phyloP scores from a whole-genome alignment of 2,113 vertebrate genomes.

The Scomber colias region DNA sequence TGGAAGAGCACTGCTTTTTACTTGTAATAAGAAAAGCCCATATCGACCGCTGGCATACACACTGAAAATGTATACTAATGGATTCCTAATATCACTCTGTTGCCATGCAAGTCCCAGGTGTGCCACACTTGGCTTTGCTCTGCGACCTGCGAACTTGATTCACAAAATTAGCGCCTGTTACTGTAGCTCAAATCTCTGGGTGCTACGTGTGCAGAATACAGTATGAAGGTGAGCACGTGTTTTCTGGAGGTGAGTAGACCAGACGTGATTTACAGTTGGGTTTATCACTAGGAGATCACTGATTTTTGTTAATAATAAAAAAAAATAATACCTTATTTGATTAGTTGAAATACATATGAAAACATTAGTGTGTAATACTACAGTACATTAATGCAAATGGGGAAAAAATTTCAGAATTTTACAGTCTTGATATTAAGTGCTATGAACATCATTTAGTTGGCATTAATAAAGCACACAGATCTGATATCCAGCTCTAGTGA shows the following conservation, averaged over 20 bases:
- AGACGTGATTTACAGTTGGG: background rate
- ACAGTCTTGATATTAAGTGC: background rate
- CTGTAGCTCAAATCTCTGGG: too few relatives aligned
- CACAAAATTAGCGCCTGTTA: conserved; percentile 2
- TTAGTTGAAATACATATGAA: background rate
- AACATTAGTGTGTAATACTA: background rate
- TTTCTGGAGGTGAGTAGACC: background rate
- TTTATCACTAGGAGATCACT: background rate
- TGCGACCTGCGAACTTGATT: too few relatives aligned
- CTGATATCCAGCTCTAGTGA: background rate
- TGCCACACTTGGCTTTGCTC: background rate
- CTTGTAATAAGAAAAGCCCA: background rate
- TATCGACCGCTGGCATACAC: background rate
- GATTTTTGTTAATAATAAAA: background rate
- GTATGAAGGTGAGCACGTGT: background rate
- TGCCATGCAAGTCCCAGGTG: background rate
- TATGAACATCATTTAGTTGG: background rate
- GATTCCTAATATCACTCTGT: conserved; percentile 9
- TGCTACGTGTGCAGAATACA: too few relatives aligned
- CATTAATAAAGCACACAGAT: background rate
- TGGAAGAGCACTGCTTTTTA: background rate
- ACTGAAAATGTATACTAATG: conserved; percentile 3
- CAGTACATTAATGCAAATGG: background rate
- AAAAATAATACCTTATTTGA: background rate
- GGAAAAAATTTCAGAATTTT: background rate